Conservation (phyloP, 2,888 invertebrate genomes). For the Eudasyphora cyanicolor region DNA sequence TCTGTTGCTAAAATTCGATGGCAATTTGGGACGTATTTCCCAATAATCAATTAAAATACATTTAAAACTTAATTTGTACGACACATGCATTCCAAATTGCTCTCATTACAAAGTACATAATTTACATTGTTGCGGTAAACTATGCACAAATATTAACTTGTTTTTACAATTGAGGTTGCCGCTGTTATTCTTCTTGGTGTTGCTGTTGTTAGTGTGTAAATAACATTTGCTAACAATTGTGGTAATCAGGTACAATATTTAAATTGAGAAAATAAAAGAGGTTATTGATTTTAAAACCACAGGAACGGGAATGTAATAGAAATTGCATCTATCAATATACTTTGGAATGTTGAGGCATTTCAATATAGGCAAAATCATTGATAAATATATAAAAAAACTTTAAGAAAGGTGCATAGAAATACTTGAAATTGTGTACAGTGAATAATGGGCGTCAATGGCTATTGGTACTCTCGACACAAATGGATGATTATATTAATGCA, state of each 20-base stretch:
- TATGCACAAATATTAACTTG: neutral
- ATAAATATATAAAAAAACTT: too few relatives aligned
- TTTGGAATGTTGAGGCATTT: too few relatives aligned
- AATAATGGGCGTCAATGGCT: too few relatives aligned
- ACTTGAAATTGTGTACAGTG: too few relatives aligned
- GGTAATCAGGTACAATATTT: slow-evolving; percentile 1
- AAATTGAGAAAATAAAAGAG: neutral
- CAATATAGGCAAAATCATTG: too few relatives aligned
- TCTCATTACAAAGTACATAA: neutral
- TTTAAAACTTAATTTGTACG: slow-evolving; percentile 34
- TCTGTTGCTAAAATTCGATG: neutral
- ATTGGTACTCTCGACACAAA: too few relatives aligned
- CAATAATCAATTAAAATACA: slow-evolving; percentile 24
- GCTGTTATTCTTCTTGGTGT: too few relatives aligned
- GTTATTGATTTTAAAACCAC: neutral
- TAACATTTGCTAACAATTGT: slow-evolving; percentile 17
- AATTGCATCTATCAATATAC: neutral
- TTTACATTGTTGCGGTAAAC: neutral
- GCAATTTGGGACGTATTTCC: neutral
- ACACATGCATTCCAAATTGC: neutral
- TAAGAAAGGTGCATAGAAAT: too few relatives aligned
- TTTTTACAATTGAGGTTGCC: too few relatives aligned
- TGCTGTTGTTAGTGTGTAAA: neutral
- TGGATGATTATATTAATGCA: too few relatives aligned
- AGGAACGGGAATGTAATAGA: too few relatives aligned